phyloP scores from a whole-genome alignment of 2,888 invertebrate genomes.

The Agapostemon virescens region DNA sequence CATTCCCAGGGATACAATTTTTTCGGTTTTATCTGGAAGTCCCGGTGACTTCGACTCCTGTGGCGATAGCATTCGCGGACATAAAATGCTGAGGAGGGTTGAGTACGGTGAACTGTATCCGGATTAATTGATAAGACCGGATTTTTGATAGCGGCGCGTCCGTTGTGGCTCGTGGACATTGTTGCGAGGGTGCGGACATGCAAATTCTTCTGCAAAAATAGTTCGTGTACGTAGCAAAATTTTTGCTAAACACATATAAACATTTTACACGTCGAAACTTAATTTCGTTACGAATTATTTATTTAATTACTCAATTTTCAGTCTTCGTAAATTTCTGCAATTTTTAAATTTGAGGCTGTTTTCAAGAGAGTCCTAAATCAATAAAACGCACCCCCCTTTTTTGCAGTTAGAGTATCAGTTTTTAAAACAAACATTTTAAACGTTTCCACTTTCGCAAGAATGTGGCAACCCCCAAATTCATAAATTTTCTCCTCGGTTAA shows the following conservation, averaged over 20 bases:
- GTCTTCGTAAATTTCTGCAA: no score
- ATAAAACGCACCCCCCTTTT: no score
- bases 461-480: not conserved
- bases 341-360: no score
- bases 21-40: not conserved
- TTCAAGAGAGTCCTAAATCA: no score
- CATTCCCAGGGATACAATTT: not conserved
- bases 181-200: not conserved
- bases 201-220: not conserved
- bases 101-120: not conserved
- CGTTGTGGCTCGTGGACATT: not conserved
- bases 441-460: no score
- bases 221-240: not conserved
- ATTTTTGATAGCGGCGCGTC: not conserved
- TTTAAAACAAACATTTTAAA: no score
- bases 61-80: not conserved
- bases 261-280: not conserved
- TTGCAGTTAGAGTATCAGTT: no score
- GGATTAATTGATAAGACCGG: not conserved
- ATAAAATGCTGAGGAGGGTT: not conserved
- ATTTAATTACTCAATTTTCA: no score
- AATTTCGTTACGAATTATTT: not conserved
- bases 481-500: not conserved
- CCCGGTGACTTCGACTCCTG: slow-evolving; percentile 3
- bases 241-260: not conserved